phyloP scores from a whole-genome alignment of 2,888 invertebrate genomes.

The Junonia oenone region DNA sequence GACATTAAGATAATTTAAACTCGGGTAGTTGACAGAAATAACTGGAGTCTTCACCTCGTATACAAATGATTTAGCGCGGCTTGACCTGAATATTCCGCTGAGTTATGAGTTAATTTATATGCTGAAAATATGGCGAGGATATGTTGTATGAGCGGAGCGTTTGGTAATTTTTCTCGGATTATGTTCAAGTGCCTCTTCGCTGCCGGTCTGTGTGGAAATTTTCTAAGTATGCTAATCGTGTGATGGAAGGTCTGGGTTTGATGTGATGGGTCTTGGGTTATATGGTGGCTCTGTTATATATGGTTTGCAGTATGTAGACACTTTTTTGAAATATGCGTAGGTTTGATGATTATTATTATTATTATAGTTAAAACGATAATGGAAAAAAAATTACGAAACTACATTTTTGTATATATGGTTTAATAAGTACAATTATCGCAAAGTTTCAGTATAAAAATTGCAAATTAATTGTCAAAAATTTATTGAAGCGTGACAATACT shows the following conservation, averaged over 20 bases:
- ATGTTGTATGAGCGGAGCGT: constrained; percentile 32
- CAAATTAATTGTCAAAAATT: too few species aligned
- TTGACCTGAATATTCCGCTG: constrained; percentile 51
- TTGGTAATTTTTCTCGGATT: constrained; percentile 32
- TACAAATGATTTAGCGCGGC: constrained; percentile 48
- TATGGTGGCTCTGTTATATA: too few species aligned
- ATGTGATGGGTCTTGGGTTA: too few species aligned
- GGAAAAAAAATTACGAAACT: too few species aligned
- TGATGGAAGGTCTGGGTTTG: not conserved
- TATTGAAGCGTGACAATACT: too few species aligned
- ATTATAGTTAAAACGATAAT: too few species aligned
- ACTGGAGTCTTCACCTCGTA: constrained; percentile 26
- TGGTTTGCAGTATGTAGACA: too few species aligned
- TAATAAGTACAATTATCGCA: too few species aligned
- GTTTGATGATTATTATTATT: too few species aligned
- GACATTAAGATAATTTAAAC: constrained; percentile 17
- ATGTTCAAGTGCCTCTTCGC: constrained; percentile 25
- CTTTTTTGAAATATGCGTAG: too few species aligned
- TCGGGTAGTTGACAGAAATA: constrained; percentile 18
- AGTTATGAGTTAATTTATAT: constrained; percentile 61
- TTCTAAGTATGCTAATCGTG: constrained; percentile 11
- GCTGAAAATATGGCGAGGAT: constrained; percentile 47
- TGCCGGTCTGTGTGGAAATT: constrained; percentile 19
- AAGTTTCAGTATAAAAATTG: too few species aligned
- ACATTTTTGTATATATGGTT: too few species aligned